phyloP scores from a whole-genome alignment of 2,888 invertebrate species.

The Odontomyia ornata region DNA sequence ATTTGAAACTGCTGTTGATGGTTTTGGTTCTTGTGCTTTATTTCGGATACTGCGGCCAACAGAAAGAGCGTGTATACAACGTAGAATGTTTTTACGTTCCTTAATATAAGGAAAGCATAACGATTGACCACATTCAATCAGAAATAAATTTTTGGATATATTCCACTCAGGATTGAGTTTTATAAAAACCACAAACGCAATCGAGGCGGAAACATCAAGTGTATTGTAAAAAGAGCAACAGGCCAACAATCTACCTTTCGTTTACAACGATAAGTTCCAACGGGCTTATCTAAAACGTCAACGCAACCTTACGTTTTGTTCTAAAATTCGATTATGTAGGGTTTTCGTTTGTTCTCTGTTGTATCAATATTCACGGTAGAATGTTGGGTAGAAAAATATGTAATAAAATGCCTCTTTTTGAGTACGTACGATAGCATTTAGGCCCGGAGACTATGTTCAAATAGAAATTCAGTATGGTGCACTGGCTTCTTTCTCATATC shows the following conservation, averaged over 20 bases:
- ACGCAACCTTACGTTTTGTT: background rate
- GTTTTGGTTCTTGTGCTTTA: too few species aligned
- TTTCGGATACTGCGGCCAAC: too few species aligned
- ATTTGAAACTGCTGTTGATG: too few species aligned
- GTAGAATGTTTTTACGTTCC: too few species aligned
- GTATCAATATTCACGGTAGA: background rate
- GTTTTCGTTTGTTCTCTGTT: slow-evolving; percentile 8
- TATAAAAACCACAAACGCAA: too few species aligned
- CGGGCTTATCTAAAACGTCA: background rate
- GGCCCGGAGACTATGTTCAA: background rate
- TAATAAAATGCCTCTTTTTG: slow-evolving; percentile 10
- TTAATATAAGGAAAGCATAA: too few species aligned
- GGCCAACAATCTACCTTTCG: too few species aligned
- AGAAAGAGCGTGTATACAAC: too few species aligned
- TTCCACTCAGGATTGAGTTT: background rate
- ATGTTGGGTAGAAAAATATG: background rate
- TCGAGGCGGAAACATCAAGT: too few species aligned
- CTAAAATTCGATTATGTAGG: slow-evolving; percentile 9
- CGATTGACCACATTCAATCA: background rate
- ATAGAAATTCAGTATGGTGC: background rate
- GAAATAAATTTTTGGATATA: background rate
- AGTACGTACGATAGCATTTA: background rate
- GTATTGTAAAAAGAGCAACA: too few species aligned
- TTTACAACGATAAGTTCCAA: background rate
- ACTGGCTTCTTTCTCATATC: background rate